These are phyloP conservation scores for Uropetala carovei DNA, from an alignment of 2,888 invertebrate genomes.

Conservation along the genomic window DNA sequence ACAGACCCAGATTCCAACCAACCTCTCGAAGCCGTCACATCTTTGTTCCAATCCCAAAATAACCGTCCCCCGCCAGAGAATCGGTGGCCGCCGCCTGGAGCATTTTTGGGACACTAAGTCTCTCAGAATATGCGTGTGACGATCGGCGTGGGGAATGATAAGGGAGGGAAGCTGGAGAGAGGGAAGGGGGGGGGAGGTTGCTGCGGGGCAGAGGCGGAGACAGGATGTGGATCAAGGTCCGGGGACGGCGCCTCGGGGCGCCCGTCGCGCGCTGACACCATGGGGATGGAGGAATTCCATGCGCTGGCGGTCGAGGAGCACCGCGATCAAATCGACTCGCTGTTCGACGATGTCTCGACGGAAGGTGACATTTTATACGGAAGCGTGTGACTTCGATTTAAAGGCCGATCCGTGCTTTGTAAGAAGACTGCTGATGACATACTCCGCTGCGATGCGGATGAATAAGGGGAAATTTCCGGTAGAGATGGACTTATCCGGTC, in stretches of 20 bases:
- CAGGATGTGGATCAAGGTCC: slow-evolving; percentile 3
- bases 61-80: background rate
- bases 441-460: too few relatives aligned
- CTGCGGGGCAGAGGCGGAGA: too few relatives aligned
- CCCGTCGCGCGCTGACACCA: background rate
- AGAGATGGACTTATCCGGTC: too few relatives aligned
- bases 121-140: background rate
- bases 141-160: background rate
- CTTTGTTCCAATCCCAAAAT: slow-evolving; percentile 24
- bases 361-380: too few relatives aligned
- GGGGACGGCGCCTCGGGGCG: background rate
- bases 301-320: too few relatives aligned
- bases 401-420: too few relatives aligned
- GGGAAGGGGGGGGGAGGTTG: too few relatives aligned
- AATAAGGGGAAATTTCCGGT: too few relatives aligned
- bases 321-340: too few relatives aligned
- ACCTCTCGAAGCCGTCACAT: slow-evolving; percentile 17
- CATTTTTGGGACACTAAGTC: background rate
- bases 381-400: too few relatives aligned
- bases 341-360: too few relatives aligned
- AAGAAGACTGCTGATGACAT: too few relatives aligned
- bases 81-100: background rate
- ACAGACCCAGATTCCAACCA: slow-evolving; percentile 12
- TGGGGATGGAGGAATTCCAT: background rate
- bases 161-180: background rate